Percentiles rank a stretch among this genome's conserved stretches.
These are phyloP conservation scores for Dromococcyx pavoninus DNA, from an alignment of 2,797 vertebrate genomes.

Conservation along the genomic window DNA sequence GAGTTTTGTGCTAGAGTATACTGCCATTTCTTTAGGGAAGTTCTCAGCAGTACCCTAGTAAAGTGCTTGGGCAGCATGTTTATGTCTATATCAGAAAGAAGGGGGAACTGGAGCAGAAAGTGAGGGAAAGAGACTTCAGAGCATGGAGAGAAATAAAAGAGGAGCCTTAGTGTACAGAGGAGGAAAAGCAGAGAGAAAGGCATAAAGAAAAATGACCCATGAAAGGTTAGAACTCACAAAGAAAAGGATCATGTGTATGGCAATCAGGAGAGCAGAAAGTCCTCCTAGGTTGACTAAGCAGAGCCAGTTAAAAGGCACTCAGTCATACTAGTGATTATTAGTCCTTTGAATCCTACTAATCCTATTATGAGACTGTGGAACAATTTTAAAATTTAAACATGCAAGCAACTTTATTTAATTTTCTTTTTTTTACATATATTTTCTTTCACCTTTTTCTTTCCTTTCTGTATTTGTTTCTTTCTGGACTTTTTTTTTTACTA, in stretches of 20 bases:
- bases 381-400: conserved; percentile 26
- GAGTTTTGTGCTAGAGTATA: neutral
- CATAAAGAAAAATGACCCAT: conserved; percentile 42
- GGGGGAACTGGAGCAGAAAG: conserved; percentile 30
- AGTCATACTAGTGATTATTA: conserved; percentile 37
- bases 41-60: neutral
- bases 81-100: neutral
- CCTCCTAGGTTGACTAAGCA: conserved; percentile 53
- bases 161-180: neutral
- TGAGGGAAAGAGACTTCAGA: neutral
- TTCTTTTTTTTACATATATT: neutral
- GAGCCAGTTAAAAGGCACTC: conserved; percentile 42
- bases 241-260: neutral
- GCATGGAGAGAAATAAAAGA: neutral
- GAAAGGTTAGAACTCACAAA: conserved; percentile 47
- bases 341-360: conserved; percentile 48
- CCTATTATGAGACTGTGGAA: neutral
- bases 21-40: neutral
- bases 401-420: neutral
- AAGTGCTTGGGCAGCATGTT: neutral
- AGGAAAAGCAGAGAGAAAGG: conserved; percentile 18
- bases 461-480: neutral
- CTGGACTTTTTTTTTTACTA: neutral
- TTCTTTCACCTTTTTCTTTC: neutral
- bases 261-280: conserved; percentile 50